Conservation (phyloP, 2,888 invertebrate genomes). For the Onchidella celtica region DNA sequence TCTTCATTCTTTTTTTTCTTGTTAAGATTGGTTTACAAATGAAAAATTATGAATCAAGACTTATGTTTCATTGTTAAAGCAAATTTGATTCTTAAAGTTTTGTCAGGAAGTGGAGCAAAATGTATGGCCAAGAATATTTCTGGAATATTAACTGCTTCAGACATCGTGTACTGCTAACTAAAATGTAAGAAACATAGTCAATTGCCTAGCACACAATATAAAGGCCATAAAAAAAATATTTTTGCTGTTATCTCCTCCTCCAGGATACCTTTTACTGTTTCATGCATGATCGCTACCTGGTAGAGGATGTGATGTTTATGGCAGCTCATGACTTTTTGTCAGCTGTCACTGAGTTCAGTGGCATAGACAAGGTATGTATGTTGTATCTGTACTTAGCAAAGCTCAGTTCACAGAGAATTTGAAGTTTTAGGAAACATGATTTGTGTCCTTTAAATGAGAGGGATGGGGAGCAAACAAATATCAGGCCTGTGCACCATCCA, state of each 20-base stretch:
- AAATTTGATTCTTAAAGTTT: no score
- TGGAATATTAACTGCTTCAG: no score
- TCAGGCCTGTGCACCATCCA: no score
- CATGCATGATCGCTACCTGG: slow-evolving; percentile 73
- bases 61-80: not conserved
- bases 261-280: slow-evolving; percentile 76
- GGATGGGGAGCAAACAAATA: not conserved
- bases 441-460: no score
- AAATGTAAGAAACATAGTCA: no score
- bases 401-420: not conserved
- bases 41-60: not conserved
- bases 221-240: no score
- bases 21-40: no score
- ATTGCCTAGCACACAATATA: no score
- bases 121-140: no score
- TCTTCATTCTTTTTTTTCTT: not conserved
- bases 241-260: slow-evolving; percentile 1
- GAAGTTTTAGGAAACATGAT: not conserved
- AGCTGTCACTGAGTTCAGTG: slow-evolving; percentile 67
- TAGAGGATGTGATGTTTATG: slow-evolving; percentile 72
- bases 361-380: slow-evolving; percentile 68
- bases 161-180: no score
- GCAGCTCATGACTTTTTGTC: slow-evolving; percentile 75
- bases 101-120: no score
- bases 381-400: not conserved